Percentiles rank a stretch among this genome's conserved stretches.
Evolutionary conservation across 2,113 vertebrate species (phyloP).

Genomic region (Phrynosoma blainvillii): DNA sequence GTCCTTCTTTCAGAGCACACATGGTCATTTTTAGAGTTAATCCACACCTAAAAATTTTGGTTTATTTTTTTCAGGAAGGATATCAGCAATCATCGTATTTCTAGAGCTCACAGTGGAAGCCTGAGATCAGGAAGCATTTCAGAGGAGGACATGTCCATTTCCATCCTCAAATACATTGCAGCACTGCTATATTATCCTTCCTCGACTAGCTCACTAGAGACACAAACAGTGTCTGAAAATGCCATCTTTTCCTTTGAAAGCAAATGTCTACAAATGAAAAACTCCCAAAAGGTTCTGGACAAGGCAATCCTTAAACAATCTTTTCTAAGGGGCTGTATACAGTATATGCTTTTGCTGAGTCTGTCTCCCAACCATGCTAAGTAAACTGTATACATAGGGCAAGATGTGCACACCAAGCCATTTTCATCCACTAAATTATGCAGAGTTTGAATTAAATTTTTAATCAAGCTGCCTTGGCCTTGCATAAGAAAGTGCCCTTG

Average conservation of each 20-base stretch:
- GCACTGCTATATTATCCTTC: not conserved
- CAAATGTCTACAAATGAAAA: not conserved
- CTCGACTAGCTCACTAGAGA: not conserved
- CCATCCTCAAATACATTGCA: not conserved
- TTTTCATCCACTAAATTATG: constrained; percentile 26
- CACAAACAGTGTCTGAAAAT: not conserved
- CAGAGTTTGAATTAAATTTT: constrained; percentile 20
- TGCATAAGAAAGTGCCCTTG: constrained; percentile 7
- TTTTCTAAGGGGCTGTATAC: not conserved
- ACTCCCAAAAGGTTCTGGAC: not conserved
- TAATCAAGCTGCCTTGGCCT: not conserved
- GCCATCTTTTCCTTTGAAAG: not conserved
- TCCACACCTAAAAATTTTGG: not conserved
- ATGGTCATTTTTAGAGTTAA: not conserved
- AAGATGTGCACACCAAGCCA: not conserved
- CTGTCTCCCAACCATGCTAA: not conserved
- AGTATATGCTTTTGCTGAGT: not conserved
- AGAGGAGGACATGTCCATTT: not conserved
- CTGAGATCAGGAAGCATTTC: not conserved
- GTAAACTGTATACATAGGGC: not conserved
- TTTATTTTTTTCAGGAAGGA: not conserved
- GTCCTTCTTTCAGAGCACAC: too few relatives aligned
- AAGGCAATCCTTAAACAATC: not conserved
- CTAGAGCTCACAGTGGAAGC: not conserved
- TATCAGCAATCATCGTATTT: too few relatives aligned